Base-by-base conservation (phyloP, 1,140 invertebrate species). In the Acromyrmex echinatior region DNA sequence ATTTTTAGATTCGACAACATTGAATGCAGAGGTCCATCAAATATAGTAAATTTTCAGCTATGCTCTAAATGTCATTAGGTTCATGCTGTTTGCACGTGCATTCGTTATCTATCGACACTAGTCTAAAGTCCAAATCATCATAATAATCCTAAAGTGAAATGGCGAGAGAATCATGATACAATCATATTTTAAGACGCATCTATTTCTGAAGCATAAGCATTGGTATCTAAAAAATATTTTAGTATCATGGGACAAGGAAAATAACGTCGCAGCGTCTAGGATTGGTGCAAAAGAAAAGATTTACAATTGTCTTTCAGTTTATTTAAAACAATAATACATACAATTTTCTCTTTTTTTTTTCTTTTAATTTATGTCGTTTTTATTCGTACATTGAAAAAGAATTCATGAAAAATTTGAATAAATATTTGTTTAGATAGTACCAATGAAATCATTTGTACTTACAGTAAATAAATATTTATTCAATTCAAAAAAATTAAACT, bases 181-280 rank as follows among this genome's bases (percentile, higher is more conserved):
- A 31, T 12, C 14, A 39, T 63, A 68, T 31, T 12, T 31, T 28
- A 80, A 76, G 45, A 80, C 39, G 39, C 28, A 6, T 45, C 77
- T 90, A 90, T 88, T 90, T 86, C 25, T 16, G 77, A 18, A 63
- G 35, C 1, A 25, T 31, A n/a, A 62, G 7, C 18, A 18, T 53
- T 25, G 49, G 62, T 16, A 62, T 53, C 58, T 65, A 31, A 39
- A 73, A 86, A 77, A 80, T 88, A 73, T 39, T 66, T 68, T 16
- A n/a, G 16, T 63, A 80, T 58, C 6, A 14, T 6, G 14, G 9
- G 28, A 12, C 60, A 60, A 66, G 74, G 60, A 89, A 79, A 76
- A 89, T 74, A 68, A 85, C 79, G 14, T 10, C n/a, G 21, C 35
- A 16, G 4, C 3, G 7, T 68, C 10, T 21, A 9, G 10, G 21